Conservation (phyloP, 1,140 invertebrate genomes). For the Zaprionus camerounensis region DNA sequence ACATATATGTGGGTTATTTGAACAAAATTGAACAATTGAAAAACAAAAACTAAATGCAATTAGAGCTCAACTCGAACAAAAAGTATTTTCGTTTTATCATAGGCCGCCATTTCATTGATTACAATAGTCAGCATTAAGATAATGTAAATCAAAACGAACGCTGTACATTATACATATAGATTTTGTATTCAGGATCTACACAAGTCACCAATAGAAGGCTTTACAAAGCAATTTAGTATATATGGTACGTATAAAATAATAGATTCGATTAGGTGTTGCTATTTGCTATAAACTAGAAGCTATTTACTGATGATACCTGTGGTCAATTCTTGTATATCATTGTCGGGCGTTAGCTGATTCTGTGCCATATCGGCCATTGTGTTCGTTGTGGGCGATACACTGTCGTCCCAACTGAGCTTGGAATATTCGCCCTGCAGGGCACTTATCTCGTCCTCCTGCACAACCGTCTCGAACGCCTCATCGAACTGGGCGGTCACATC, state of each 20-base stretch:
- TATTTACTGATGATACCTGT: conserved; percentile 72
- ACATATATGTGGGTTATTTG: conserved; percentile 44
- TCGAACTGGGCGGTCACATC: conserved; percentile 72
- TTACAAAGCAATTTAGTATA: conserved; percentile 47
- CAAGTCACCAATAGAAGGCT: conserved; percentile 46
- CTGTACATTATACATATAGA: conserved; percentile 35
- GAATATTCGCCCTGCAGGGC: conserved; percentile 81
- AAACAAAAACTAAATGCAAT: conserved; percentile 72
- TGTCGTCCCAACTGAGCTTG: conserved; percentile 84
- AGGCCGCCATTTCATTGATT: conserved; percentile 54
- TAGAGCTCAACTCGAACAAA: conserved; percentile 84
- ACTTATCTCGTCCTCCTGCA: conserved; percentile 80
- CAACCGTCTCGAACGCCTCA: conserved; percentile 67
- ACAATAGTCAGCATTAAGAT: conserved; percentile 39
- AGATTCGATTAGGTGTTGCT: conserved; percentile 17
- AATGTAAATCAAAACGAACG: conserved; percentile 41
- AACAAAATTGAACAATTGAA: conserved; percentile 31
- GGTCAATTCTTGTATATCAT: conserved; percentile 80
- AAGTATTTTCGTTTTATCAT: conserved; percentile 55
- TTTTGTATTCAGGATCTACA: conserved; percentile 45
- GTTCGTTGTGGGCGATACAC: conserved; percentile 81
- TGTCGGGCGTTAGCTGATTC: conserved; percentile 81
- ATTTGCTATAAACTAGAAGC: conserved; percentile 23
- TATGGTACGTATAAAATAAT: conserved; percentile 29
- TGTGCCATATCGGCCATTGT: conserved; percentile 81